These are phyloP conservation scores for Merodon equestris DNA, from an alignment of 2,888 invertebrate genomes.

Conservation along the genomic window DNA sequence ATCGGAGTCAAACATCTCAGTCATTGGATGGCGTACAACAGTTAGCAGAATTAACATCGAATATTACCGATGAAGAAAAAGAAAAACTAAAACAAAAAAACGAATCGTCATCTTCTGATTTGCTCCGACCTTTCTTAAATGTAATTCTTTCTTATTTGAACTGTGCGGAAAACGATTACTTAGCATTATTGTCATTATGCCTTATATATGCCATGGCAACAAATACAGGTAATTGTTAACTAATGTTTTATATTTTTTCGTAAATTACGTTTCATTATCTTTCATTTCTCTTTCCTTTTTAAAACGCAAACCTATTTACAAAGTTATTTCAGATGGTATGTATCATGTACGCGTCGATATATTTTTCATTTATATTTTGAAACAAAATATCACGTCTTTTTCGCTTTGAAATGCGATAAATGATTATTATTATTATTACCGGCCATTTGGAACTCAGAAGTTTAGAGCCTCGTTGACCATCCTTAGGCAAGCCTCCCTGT, in stretches of 20 bases:
- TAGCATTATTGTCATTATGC: constrained; percentile 93
- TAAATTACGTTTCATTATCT: constrained; percentile 34
- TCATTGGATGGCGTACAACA: constrained; percentile 66
- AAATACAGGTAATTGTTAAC: constrained; percentile 88
- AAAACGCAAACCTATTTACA: constrained; percentile 47
- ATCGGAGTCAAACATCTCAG: background rate
- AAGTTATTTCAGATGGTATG: constrained; percentile 64
- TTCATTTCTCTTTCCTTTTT: constrained; percentile 26
- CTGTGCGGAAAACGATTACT: constrained; percentile 95
- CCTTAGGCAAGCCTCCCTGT: no score
- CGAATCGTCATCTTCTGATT: constrained; percentile 72
- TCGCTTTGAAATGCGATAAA: no score
- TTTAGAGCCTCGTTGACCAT: no score
- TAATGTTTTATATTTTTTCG: constrained; percentile 1
- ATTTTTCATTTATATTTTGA: no score
- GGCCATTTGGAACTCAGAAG: no score
- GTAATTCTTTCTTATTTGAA: constrained; percentile 92
- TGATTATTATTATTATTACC: no score
- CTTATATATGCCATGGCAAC: constrained; percentile 95
- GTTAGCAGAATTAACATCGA: constrained; percentile 78
- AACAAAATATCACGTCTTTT: no score
- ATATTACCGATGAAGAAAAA: constrained; percentile 97
- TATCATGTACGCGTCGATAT: no score
- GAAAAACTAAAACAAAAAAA: constrained; percentile 80
- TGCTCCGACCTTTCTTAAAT: constrained; percentile 86